phyloP scores from a whole-genome alignment of 2,888 invertebrate species.

The Eurytoma adleriae region DNA sequence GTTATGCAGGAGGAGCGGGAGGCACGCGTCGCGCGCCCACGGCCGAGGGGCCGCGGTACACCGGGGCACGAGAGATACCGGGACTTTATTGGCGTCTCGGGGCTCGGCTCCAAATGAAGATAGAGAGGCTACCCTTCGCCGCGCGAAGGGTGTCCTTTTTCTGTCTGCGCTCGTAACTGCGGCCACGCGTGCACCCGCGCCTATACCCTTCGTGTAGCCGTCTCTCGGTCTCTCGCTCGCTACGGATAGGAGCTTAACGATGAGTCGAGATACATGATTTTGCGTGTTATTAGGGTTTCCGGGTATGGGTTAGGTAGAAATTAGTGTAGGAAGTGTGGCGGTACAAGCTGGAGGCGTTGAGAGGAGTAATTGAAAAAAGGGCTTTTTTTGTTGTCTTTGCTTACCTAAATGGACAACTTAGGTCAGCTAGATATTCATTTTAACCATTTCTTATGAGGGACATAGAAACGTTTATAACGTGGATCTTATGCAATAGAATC shows the following conservation, averaged over 20 bases:
- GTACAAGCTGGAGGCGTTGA: neutral
- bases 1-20: constrained; percentile 9
- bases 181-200: constrained; percentile 33
- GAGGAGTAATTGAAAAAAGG: too few species aligned
- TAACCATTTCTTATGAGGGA: too few species aligned
- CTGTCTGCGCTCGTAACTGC: neutral
- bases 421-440: too few species aligned
- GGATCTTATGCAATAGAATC: too few species aligned
- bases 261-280: constrained; percentile 18
- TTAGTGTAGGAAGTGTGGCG: neutral
- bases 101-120: constrained; percentile 66
- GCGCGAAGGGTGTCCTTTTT: constrained; percentile 29
- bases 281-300: neutral
- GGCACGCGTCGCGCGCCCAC: neutral
- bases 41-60: neutral
- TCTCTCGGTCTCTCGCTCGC: constrained; percentile 1
- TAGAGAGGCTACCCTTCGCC: constrained; percentile 53
- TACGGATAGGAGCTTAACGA: constrained; percentile 6
- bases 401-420: too few species aligned
- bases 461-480: too few species aligned
- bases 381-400: too few species aligned
- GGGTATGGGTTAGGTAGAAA: neutral
- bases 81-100: constrained; percentile 73
- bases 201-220: neutral
- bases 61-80: constrained; percentile 63